A percentile compares a stretch with the other conserved stretches of the same genome.
Evolutionary conservation across 1,140 invertebrate genomes (phyloP).

Genomic region (Belonocnema kinseyi): DNA sequence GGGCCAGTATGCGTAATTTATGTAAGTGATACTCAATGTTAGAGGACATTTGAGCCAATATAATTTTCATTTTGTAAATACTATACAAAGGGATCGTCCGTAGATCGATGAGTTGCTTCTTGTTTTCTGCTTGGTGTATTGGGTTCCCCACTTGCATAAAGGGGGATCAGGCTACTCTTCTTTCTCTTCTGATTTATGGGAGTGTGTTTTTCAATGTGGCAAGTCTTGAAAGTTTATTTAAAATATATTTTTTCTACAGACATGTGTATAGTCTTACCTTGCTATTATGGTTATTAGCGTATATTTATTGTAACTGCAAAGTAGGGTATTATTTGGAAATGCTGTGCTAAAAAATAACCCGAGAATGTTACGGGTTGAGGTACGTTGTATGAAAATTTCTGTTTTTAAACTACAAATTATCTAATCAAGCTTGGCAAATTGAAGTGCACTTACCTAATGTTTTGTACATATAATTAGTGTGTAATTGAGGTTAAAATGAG

Average conservation of each 20-base stretch:
- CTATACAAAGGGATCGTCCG: constrained; percentile 1
- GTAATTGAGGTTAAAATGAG: constrained; percentile 50
- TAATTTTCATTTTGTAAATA: constrained; percentile 31
- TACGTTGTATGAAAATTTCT: no score
- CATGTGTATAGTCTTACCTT: no score
- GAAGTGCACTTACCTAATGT: constrained; percentile 1
- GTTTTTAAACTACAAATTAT: no score
- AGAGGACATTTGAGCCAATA: constrained; percentile 34
- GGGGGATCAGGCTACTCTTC: constrained; percentile 32
- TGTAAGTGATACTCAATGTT: constrained; percentile 27
- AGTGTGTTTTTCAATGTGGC: constrained; percentile 14
- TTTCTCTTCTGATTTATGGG: constrained; percentile 28
- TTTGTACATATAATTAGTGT: constrained; percentile 53
- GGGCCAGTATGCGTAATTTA: constrained; percentile 37
- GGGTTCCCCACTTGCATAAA: constrained; percentile 38
- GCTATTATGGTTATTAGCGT: no score
- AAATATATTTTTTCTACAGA: not conserved
- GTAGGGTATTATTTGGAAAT: no score
- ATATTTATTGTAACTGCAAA: no score
- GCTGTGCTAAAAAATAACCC: no score
- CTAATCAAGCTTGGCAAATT: constrained; percentile 32
- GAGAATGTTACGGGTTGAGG: no score
- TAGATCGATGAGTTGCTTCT: constrained; percentile 44
- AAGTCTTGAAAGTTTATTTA: constrained; percentile 24
- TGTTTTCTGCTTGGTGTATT: constrained; percentile 47